A percentile compares a stretch with the other conserved stretches of the same genome.
Evolutionary conservation across 2,113 vertebrate species (phyloP).

Genomic region (Elaphurus davidianus): DNA sequence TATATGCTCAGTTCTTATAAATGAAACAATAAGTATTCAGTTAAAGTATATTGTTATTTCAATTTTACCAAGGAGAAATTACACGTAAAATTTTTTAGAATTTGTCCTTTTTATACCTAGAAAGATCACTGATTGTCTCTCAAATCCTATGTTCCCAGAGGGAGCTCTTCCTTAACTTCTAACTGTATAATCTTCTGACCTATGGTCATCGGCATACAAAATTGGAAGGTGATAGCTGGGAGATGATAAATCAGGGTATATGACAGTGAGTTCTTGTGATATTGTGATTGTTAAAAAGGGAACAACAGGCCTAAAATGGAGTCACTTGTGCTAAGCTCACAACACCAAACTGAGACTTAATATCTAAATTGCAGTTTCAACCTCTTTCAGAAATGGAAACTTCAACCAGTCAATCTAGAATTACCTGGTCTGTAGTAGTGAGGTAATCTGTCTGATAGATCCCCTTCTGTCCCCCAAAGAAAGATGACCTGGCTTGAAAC

Average conservation of each 20-base stretch:
- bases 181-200: not conserved
- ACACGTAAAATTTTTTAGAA: not conserved
- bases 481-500: not conserved
- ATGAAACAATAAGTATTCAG: conserved; percentile 2
- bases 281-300: not conserved
- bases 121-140: not conserved
- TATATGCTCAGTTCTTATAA: not conserved
- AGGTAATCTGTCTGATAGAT: not conserved
- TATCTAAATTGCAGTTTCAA: not conserved
- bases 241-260: not conserved
- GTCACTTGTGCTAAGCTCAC: not conserved
- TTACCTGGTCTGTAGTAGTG: not conserved
- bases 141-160: not conserved
- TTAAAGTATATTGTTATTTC: conserved; percentile 11
- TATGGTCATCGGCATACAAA: not conserved
- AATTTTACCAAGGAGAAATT: not conserved
- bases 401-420: not conserved
- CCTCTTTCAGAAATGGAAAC: not conserved
- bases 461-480: not conserved
- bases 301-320: not conserved
- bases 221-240: not conserved
- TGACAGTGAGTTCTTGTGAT: not conserved
- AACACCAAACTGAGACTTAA: not conserved
- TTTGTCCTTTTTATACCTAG: not conserved
- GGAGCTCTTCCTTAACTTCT: not conserved